phyloP scores from a whole-genome alignment of 2,113 vertebrate species.

The Vombatus ursinus region DNA sequence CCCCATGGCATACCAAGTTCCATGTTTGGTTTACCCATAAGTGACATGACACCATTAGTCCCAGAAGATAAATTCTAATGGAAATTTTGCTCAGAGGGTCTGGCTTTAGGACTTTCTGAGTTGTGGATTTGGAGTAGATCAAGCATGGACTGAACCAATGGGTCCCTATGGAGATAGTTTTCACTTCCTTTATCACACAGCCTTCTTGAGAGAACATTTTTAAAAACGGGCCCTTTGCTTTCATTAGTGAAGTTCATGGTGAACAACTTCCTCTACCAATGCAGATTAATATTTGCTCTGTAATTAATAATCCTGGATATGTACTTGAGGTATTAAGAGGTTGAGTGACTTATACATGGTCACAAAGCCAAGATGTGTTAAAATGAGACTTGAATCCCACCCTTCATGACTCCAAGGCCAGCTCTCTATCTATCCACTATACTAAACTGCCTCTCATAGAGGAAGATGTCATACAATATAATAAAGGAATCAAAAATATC shows the following conservation, averaged over 20 bases:
- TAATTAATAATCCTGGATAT: neutral
- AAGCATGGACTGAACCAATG: neutral
- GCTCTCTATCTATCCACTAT: neutral
- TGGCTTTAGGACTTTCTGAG: neutral
- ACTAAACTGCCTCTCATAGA: neutral
- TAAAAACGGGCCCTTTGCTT: neutral
- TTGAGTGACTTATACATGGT: neutral
- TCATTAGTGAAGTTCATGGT: neutral
- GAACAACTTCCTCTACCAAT: neutral
- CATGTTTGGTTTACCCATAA: neutral
- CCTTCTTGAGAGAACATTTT: neutral
- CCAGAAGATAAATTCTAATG: neutral
- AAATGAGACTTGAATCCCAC: neutral
- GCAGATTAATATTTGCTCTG: neutral
- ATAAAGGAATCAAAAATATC: neutral
- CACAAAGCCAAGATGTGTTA: neutral
- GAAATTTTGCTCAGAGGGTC: neutral
- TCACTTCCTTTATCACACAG: neutral
- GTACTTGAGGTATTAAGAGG: neutral
- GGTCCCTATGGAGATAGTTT: neutral
- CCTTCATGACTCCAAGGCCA: neutral
- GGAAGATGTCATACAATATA: neutral
- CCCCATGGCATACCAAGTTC: neutral
- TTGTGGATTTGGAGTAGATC: neutral
- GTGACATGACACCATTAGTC: too few relatives aligned